Evolutionary conservation across 92 coral and sea anemone genomes (phyloP).

Genomic region (Parazoanthus atlanticus): DNA sequence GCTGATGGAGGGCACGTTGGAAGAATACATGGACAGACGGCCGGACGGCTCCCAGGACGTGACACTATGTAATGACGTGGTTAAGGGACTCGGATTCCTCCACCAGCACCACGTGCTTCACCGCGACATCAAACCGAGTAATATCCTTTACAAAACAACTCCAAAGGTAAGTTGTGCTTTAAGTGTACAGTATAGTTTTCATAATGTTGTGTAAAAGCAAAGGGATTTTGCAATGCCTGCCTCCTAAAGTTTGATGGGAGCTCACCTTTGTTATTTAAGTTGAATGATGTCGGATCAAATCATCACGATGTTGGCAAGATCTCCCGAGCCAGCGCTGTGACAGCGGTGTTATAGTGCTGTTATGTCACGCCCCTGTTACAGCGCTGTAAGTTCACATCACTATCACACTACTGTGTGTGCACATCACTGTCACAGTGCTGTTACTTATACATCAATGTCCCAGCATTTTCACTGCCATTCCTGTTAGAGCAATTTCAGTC

Average conservation of each 20-base stretch:
- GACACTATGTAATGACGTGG: constrained; percentile 34
- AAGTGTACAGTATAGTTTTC: neutral
- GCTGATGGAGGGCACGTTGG: constrained; percentile 70
- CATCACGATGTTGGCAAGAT: too few relatives aligned
- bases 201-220: neutral
- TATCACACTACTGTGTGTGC: too few relatives aligned
- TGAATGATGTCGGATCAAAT: neutral
- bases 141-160: constrained; percentile 61
- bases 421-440: too few relatives aligned
- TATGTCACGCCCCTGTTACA: too few relatives aligned
- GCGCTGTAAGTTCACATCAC: too few relatives aligned
- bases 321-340: too few relatives aligned
- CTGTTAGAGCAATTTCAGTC: too few relatives aligned
- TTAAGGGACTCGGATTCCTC: constrained; percentile 48
- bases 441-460: too few relatives aligned
- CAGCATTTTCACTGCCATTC: too few relatives aligned
- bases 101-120: constrained; percentile 51
- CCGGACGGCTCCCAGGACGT: constrained; percentile 9
- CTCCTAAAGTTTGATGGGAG: too few relatives aligned
- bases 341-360: too few relatives aligned
- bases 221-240: too few relatives aligned
- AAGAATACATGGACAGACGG: constrained; percentile 45
- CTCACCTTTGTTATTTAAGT: neutral
- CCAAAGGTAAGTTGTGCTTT: constrained; percentile 36
- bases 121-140: constrained; percentile 69